Evolutionary conservation across 2,797 vertebrate genomes (phyloP).

Genomic region (Hyperoplus immaculatus): DNA sequence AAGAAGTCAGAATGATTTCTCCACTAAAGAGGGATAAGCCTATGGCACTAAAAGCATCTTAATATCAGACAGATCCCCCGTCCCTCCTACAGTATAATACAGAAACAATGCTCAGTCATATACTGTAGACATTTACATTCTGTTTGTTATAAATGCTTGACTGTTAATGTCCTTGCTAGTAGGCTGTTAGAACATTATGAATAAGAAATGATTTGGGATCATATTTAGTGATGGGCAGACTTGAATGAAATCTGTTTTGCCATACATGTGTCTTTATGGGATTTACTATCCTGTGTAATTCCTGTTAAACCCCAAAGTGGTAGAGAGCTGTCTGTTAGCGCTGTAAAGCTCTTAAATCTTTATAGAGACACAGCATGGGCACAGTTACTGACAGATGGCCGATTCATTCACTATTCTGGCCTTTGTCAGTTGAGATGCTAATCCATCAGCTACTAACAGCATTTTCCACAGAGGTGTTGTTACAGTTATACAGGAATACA

Average conservation of each 20-base stretch:
- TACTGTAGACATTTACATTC: not conserved
- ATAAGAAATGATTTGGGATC: constrained; percentile 21
- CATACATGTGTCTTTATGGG: constrained; percentile 60
- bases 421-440: constrained; percentile 59
- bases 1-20: constrained; percentile 18
- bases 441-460: constrained; percentile 56
- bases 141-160: not conserved
- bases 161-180: too few relatives aligned
- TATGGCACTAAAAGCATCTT: constrained; percentile 46
- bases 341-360: constrained; percentile 60
- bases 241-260: constrained; percentile 41
- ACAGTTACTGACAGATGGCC: constrained; percentile 70
- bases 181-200: not conserved
- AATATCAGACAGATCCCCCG: constrained; percentile 24
- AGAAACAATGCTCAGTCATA: constrained; percentile 16
- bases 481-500: constrained; percentile 21
- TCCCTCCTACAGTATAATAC: constrained; percentile 16
- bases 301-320: constrained; percentile 67
- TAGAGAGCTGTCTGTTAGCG: constrained; percentile 41
- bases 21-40: constrained; percentile 48
- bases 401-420: constrained; percentile 43
- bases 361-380: constrained; percentile 44
- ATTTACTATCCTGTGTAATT: constrained; percentile 72
- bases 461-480: constrained; percentile 34
- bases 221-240: constrained; percentile 32